Percentiles rank a stretch among this genome's conserved stretches.
phyloP scores from a whole-genome alignment of 2,113 vertebrate species.

The Falco punctatus region DNA sequence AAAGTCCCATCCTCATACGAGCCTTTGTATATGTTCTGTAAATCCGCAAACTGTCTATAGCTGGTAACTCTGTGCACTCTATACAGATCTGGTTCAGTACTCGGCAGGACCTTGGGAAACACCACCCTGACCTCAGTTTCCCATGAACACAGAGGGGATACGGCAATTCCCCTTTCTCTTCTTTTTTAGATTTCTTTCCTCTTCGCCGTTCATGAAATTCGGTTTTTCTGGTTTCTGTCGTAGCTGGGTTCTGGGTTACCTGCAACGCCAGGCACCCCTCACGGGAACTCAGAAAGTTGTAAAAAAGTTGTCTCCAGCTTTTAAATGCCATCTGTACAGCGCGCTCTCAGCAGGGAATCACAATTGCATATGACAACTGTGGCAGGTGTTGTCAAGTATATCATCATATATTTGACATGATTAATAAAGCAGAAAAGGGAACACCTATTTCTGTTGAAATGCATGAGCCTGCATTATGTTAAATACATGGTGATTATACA shows the following conservation, averaged over 20 bases:
- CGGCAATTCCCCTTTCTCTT: background rate
- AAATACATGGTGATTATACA: constrained; percentile 69
- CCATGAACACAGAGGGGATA: background rate
- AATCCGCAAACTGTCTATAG: background rate
- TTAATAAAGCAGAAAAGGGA: constrained; percentile 59
- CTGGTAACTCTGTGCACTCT: constrained; percentile 5
- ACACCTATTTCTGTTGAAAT: constrained; percentile 60
- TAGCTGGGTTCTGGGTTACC: background rate
- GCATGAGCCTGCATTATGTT: constrained; percentile 55
- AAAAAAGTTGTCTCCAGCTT: constrained; percentile 50
- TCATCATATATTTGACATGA: constrained; percentile 60
- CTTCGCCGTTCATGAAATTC: background rate
- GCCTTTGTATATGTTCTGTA: constrained; percentile 46
- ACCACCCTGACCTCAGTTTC: background rate
- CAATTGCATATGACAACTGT: constrained; percentile 26
- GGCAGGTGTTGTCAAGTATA: constrained; percentile 69
- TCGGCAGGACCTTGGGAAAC: constrained; percentile 6
- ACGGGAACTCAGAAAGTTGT: constrained; percentile 13
- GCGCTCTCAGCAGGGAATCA: constrained; percentile 46
- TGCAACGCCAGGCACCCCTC: background rate
- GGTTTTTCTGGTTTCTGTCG: background rate
- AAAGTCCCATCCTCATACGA: constrained; percentile 27
- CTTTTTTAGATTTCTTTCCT: constrained; percentile 1
- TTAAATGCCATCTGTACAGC: constrained; percentile 42
- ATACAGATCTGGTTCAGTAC: background rate